Evolutionary conservation across 2,888 invertebrate genomes (phyloP), one percentile per base, ranked within the genome.

Genomic region (Thyatira batis): DNA sequence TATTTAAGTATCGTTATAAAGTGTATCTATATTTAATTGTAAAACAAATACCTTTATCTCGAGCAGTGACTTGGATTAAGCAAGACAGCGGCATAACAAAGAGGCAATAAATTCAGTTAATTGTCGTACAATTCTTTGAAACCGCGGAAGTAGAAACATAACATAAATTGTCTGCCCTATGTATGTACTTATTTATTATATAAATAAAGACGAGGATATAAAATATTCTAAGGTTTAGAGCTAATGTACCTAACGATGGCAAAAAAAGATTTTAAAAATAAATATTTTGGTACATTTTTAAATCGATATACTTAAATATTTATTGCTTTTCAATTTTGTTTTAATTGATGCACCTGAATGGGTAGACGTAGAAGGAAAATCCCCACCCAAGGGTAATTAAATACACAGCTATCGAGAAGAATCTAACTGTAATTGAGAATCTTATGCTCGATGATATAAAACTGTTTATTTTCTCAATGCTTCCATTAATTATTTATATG

Each of bases 401-500:
- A 33, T 8, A 17, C 30, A 30, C 39, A 17, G 17, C 17, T 39
- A 50, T 51, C 50, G 20, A 10, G 4, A 17, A 44, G 13, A 46
- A 23, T 50, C 11, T 54, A 54, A 50, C 53, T 39, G 33, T 44
- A 45, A 49, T 53, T 39, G n/a, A 46, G 50, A 50, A 50, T 54
- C 50, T 43, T 45, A 11, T 11, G 46, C 17, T 50, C 5, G 6
- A 25, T 46, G 25, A 50, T 49, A 39, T 27, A 50, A 21, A 49
- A 52, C 46, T 20, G 50, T 27, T 13, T 28, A 28, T 28, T 28
- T 17, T 48, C 20, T 51, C 49, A 51, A 52, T 52, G 49, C 21
- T 39, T 54, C 43, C 23, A 55, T 60, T 23, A 46, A 60, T 60
- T 51, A 54, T 57, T 54, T 21, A 52, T 55, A 23, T 50, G 52